Conservation (phyloP, 1,140 invertebrate species). For the Nasonia giraulti region DNA sequence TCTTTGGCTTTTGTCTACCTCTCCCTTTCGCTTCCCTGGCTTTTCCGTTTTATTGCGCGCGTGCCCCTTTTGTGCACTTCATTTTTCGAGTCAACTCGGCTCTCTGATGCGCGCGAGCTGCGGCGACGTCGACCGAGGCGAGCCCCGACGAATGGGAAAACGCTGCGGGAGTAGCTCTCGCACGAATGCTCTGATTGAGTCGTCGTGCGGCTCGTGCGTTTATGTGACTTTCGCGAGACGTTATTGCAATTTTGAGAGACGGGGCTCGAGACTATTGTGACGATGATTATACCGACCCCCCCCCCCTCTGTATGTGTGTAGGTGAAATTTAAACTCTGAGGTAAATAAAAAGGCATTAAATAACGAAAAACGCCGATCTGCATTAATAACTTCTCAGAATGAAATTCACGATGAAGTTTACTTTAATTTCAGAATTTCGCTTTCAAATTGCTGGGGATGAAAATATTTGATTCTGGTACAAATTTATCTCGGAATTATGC, state of each 20-base stretch:
- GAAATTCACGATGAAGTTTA: too few species aligned
- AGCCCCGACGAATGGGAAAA: slow-evolving; percentile 13
- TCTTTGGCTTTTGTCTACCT: neutral
- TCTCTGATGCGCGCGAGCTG: neutral
- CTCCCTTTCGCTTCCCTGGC: neutral
- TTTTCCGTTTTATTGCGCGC: slow-evolving; percentile 28
- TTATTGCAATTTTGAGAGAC: neutral
- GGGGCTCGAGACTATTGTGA: neutral
- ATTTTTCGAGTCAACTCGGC: slow-evolving; percentile 32
- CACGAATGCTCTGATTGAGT: slow-evolving; percentile 29
- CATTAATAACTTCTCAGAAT: too few species aligned
- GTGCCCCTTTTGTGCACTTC: slow-evolving; percentile 24
- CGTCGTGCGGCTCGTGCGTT: neutral
- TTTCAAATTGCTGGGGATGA: too few species aligned
- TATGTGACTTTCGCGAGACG: neutral
- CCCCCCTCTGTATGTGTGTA: too few species aligned
- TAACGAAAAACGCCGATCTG: too few species aligned
- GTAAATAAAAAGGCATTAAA: too few species aligned
- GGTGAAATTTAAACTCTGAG: too few species aligned
- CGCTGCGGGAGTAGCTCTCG: neutral
- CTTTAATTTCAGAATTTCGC: too few species aligned
- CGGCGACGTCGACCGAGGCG: neutral
- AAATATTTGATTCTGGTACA: too few species aligned
- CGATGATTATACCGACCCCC: neutral
- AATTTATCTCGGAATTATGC: too few species aligned